Conservation (phyloP, 2,113 vertebrate genomes). For the Perca flavescens region DNA sequence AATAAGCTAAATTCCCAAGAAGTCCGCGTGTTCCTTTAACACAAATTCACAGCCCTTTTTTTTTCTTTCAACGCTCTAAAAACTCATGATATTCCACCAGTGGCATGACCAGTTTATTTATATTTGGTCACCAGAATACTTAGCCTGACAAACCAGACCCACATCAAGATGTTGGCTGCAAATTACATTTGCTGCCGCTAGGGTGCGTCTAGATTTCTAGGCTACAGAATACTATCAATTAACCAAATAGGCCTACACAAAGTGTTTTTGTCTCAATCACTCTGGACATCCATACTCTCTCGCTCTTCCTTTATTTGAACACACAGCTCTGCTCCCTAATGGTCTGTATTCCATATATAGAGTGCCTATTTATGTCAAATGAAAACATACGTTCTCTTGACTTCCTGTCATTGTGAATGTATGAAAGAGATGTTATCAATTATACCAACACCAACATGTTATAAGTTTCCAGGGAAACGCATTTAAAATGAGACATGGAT, state of each 20-base stretch:
- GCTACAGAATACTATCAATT: not conserved
- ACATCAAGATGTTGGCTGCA: no score
- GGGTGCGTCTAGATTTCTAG: no score
- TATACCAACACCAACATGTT: not conserved
- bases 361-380: not conserved
- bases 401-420: constrained; percentile 44
- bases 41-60: not conserved
- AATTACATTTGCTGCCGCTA: no score
- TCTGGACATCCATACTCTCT: not conserved
- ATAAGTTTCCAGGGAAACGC: constrained; percentile 14
- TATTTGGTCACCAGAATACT: constrained; percentile 6
- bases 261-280: constrained; percentile 8
- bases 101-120: not conserved
- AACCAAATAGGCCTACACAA: not conserved
- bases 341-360: constrained; percentile 13
- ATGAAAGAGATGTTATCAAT: constrained; percentile 27
- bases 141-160: no score
- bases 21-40: no score
- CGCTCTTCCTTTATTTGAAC: not conserved
- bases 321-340: not conserved
- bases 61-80: not conserved
- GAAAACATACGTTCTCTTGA: constrained; percentile 24
- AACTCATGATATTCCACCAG: not conserved
- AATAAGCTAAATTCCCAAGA: no score
- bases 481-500: constrained; percentile 18